Conservation (phyloP, 1,140 invertebrate genomes). For the Musca vetustissima region DNA sequence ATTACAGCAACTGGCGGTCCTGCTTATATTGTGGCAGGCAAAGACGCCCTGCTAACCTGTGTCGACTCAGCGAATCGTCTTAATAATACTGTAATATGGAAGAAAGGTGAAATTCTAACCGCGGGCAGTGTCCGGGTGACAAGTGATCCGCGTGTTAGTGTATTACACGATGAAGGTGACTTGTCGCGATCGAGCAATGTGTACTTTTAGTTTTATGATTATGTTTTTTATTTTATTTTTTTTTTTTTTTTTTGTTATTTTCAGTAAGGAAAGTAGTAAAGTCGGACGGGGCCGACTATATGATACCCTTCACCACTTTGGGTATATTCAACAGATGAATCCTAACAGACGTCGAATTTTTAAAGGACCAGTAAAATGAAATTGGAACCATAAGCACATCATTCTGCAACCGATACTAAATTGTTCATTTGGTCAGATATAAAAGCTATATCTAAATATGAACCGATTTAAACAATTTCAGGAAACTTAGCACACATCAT, state of each 20-base stretch:
- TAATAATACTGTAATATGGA: constrained; percentile 70
- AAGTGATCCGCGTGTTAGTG: constrained; percentile 67
- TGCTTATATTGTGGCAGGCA: constrained; percentile 64
- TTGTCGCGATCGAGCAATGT: background rate
- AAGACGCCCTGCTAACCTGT: constrained; percentile 75
- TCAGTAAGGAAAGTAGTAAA: constrained; percentile 56
- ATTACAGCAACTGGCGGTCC: constrained; percentile 50
- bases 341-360: too few species aligned
- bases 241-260: background rate
- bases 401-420: too few species aligned
- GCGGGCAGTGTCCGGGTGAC: constrained; percentile 73
- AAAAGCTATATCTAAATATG: too few species aligned
- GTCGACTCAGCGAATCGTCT: constrained; percentile 69
- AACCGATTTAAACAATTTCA: too few species aligned
- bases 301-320: too few species aligned
- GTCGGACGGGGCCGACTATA: too few species aligned
- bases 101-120: constrained; percentile 71
- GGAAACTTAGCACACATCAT: too few species aligned
- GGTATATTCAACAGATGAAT: too few species aligned
- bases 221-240: too few species aligned
- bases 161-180: constrained; percentile 73
- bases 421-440: too few species aligned
- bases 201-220: background rate
- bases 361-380: too few species aligned
- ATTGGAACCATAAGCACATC: too few species aligned